These are phyloP conservation scores for Argyrosomus japonicus DNA, from an alignment of 2,113 vertebrate species.

Conservation along the genomic window DNA sequence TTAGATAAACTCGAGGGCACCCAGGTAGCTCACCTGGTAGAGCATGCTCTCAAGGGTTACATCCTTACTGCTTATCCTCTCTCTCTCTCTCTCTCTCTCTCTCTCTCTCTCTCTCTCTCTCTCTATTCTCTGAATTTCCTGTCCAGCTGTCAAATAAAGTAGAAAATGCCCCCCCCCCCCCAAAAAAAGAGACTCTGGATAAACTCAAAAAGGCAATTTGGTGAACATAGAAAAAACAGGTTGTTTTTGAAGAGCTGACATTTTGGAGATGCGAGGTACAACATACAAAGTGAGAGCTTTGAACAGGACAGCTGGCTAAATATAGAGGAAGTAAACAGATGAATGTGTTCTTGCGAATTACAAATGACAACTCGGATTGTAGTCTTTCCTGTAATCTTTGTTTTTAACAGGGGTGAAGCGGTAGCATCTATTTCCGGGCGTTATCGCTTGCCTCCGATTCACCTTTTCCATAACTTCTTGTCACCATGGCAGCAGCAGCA, in stretches of 20 bases:
- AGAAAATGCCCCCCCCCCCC: too few species aligned
- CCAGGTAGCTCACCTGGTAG: too few species aligned
- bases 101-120: too few species aligned
- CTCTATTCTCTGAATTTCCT: too few species aligned
- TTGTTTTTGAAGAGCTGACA: constrained; percentile 14
- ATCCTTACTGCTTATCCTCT: too few species aligned
- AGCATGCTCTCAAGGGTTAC: too few species aligned
- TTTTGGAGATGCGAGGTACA: constrained; percentile 17
- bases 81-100: too few species aligned
- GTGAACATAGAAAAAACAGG: background rate
- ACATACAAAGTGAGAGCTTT: background rate
- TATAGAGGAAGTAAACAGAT: background rate
- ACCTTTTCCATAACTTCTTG: constrained; percentile 56
- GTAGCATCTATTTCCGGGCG: constrained; percentile 53
- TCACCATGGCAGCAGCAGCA: constrained; percentile 76
- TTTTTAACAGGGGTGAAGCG: background rate
- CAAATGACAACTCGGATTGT: background rate
- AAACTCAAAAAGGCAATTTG: constrained; percentile 16
- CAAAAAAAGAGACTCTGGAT: too few species aligned
- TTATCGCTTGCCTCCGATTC: constrained; percentile 63
- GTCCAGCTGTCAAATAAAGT: too few species aligned
- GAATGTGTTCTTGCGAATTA: constrained; percentile 21
- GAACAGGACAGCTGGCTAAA: background rate
- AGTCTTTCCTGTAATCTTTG: background rate
- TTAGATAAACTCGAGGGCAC: too few species aligned